These are phyloP conservation scores for Mionectes macconnelli DNA, from an alignment of 2,113 vertebrate genomes.

Conservation along the genomic window DNA sequence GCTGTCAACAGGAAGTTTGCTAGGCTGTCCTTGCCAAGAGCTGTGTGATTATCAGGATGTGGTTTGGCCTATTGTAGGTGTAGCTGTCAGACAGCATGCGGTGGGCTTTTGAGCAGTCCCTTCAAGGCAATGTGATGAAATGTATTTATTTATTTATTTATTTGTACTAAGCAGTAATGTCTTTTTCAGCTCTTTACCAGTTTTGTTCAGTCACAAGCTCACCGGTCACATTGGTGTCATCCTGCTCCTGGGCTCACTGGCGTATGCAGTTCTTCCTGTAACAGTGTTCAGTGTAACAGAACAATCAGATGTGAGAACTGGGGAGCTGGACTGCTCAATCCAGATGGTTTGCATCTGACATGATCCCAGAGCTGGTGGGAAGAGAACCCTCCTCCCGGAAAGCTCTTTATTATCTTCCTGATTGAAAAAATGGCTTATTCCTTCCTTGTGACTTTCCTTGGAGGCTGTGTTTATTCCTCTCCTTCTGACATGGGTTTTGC, in stretches of 20 bases:
- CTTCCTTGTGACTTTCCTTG: background rate
- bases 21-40: background rate
- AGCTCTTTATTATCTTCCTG: background rate
- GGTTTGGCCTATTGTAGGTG: background rate
- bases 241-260: background rate
- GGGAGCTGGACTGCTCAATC: background rate
- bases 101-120: background rate
- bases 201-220: background rate
- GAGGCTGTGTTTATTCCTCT: background rate
- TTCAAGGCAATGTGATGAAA: background rate
- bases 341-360: background rate
- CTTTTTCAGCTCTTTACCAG: background rate
- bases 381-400: background rate
- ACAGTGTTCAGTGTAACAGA: background rate
- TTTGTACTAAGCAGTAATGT: background rate
- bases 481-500: background rate
- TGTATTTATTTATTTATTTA: background rate
- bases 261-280: background rate
- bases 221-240: fast-evolving
- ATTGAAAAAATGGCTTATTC: background rate
- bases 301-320: fast-evolving
- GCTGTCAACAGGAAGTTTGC: background rate
- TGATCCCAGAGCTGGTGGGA: background rate
- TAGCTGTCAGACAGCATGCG: background rate
- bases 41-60: background rate